Base-by-base conservation (phyloP, 2,113 vertebrate genomes). In the Rhynchopsitta pachyrhyncha region DNA sequence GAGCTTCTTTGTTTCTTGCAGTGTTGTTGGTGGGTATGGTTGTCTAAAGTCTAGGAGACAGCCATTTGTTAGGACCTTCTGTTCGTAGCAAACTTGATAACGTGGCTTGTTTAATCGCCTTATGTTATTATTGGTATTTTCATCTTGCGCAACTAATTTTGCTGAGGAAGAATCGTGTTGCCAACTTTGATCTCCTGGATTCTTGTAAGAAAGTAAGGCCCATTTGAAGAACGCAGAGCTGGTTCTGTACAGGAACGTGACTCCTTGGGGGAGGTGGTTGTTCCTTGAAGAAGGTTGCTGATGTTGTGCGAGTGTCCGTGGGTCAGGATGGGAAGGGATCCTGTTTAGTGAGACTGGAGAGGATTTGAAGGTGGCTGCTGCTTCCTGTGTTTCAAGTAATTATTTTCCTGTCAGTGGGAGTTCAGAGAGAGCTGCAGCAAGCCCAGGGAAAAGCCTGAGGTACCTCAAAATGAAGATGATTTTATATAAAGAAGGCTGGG, bases 51-150 rank as follows among this genome's bases (percentile, higher is more conserved):
- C 82, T 95, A 7, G 3, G 44, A 94, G 84, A 81, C 90, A 95
- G 75, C 63, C 92, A 81, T 95, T 92, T 95, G 94, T 89, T 82
- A 2, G n/a, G 90, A 24, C 95, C 95, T 97, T 97, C 97, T 97
- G 96, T 96, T 96, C 87, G 53, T 33, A 73, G 31, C 71, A 44
- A 71, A 90, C 82, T 31, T 64, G 90, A 86, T 95, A 88, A 35
- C 11, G 92, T 33, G 71, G 67, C 86, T 95, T 52, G 33, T 81
- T 91, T 71, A 85, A 55, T 66, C 1, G 71, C 91, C 95, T 82
- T 95, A 63, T 95, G 95, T 79, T 93, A 79, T 91, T 94, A 94
- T 88, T 95, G 93, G 92, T 90, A 50, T 88, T 92, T 88, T 85
- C 76, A 57, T 95, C 84, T 49, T 10, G 50, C 62, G 64, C 17